These are phyloP conservation scores for Centropristis striata DNA, from an alignment of 2,113 vertebrate genomes.

Conservation along the genomic window DNA sequence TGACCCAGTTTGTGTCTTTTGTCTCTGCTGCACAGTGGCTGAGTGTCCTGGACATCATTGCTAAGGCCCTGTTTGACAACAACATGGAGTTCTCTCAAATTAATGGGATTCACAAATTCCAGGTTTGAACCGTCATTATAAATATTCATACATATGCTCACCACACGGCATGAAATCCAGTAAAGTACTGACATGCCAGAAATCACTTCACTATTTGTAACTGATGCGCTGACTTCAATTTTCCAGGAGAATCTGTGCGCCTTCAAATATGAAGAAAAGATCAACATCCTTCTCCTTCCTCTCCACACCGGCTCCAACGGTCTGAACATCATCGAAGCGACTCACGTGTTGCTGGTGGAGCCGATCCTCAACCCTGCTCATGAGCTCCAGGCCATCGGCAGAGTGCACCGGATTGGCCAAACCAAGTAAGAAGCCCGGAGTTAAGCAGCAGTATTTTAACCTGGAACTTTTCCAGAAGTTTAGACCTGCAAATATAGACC, in stretches of 20 bases:
- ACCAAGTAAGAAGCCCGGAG: conserved; percentile 89
- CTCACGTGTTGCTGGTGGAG: conserved; percentile 95
- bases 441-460: neutral
- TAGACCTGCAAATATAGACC: neutral
- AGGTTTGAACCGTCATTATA: conserved; percentile 83
- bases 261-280: conserved; percentile 95
- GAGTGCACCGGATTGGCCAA: conserved; percentile 98
- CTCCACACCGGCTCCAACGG: conserved; percentile 98
- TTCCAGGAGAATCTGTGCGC: conserved; percentile 96
- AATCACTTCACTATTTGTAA: neutral
- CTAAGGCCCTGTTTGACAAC: conserved; percentile 97
- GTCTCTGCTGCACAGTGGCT: conserved; percentile 89
- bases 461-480: neutral
- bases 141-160: neutral
- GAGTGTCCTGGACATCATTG: conserved; percentile 97
- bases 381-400: conserved; percentile 97
- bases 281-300: conserved; percentile 97
- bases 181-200: neutral
- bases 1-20: conserved; percentile 18
- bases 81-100: conserved; percentile 97
- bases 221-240: neutral
- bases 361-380: conserved; percentile 97
- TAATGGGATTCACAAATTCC: conserved; percentile 96
- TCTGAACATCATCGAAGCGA: conserved; percentile 98
- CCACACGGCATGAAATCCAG: neutral